Evolutionary conservation across 1,140 invertebrate genomes (phyloP).

Genomic region (Lepidurus couesii): DNA sequence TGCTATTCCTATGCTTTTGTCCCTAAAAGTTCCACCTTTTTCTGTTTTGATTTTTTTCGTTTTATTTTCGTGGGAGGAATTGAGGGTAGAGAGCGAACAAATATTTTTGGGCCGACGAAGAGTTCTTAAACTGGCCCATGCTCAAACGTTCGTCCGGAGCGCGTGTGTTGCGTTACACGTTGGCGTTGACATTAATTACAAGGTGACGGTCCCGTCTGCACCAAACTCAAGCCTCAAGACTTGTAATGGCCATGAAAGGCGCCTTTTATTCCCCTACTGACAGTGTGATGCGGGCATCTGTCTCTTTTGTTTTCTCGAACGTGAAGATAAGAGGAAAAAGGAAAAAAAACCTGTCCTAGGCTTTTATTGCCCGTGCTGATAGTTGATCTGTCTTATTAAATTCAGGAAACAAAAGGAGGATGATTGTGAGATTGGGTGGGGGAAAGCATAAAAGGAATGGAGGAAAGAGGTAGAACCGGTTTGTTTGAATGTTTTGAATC

Average conservation of each 20-base stretch:
- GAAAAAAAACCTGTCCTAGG: not conserved
- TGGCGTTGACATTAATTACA: slow-evolving; percentile 10
- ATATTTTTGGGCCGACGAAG: too few relatives aligned
- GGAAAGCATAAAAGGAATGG: not conserved
- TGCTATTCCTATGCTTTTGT: not conserved
- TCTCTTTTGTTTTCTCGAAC: not conserved
- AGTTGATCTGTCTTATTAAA: not conserved
- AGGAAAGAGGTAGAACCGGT: not conserved
- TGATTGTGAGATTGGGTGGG: not conserved
- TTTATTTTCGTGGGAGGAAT: not conserved
- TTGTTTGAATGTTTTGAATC: not conserved
- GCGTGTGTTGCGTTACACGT: not conserved
- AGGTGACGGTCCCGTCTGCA: not conserved
- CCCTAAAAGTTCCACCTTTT: not conserved
- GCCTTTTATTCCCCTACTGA: not conserved
- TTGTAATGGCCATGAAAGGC: not conserved
- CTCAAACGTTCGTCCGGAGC: not conserved
- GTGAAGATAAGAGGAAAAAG: not conserved
- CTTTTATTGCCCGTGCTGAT: not conserved
- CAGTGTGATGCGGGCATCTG: not conserved
- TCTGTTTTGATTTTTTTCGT: too few relatives aligned
- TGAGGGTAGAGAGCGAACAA: too few relatives aligned
- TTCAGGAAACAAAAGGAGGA: not conserved
- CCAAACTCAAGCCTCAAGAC: not conserved
- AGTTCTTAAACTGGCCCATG: too few relatives aligned